Conservation (phyloP, 2,888 invertebrate species). For the Conistra vaccinii region DNA sequence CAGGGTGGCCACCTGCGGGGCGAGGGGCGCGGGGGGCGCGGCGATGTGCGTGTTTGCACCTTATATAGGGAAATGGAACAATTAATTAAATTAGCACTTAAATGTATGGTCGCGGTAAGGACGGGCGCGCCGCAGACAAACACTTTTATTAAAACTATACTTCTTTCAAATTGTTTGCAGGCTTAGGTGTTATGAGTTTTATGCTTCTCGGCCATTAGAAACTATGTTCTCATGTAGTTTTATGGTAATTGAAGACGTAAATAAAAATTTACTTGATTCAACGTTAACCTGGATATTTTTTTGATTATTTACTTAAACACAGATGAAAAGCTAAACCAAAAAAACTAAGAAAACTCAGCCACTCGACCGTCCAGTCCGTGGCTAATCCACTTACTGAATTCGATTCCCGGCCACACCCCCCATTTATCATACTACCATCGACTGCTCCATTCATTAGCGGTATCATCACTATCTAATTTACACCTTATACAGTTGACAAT, state of each 20-base stretch:
- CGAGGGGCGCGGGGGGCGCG: constrained; percentile 38
- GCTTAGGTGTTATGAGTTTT: constrained; percentile 60
- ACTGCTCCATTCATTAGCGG: constrained; percentile 81
- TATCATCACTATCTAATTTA: constrained; percentile 74
- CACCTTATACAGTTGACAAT: constrained; percentile 78
- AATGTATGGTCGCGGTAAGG: constrained; percentile 77
- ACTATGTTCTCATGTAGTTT: constrained; percentile 15
- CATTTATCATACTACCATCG: constrained; percentile 83
- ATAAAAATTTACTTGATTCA: neutral
- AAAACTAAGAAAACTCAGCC: neutral
- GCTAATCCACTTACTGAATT: constrained; percentile 83
- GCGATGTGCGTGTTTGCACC: constrained; percentile 70
- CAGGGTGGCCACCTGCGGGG: constrained; percentile 43
- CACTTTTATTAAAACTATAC: constrained; percentile 86
- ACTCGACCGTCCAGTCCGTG: constrained; percentile 60
- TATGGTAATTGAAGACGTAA: neutral
- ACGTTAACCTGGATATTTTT: no score
- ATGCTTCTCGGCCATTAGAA: constrained; percentile 37
- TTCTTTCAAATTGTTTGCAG: constrained; percentile 73
- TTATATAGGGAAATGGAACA: constrained; percentile 85
- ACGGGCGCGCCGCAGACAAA: constrained; percentile 67
- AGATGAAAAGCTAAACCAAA: neutral
- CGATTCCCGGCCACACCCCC: constrained; percentile 82
- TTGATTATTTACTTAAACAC: neutral
- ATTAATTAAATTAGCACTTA: constrained; percentile 89